Percentiles rank a stretch among this genome's conserved stretches.
Conservation (phyloP, 2,113 vertebrate species). For the Odontophorus gujanensis region DNA sequence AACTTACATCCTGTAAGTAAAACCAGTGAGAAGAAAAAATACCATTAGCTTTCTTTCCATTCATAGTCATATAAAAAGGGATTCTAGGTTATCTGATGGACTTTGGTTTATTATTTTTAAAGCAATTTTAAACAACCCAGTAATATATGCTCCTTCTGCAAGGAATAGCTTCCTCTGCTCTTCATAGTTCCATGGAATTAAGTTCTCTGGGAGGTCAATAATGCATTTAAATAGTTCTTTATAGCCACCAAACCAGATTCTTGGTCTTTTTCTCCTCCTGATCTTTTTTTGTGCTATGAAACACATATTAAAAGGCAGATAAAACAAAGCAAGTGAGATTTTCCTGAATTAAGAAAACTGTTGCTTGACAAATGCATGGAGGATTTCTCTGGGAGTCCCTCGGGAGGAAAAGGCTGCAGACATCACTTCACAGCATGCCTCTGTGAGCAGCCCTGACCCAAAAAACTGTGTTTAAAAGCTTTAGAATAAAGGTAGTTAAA, state of each 20-base stretch:
- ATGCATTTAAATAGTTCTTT: slow-evolving; percentile 13
- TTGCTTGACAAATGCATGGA: not conserved
- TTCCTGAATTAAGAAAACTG: not conserved
- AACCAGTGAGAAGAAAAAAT: not conserved
- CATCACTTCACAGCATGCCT: not conserved
- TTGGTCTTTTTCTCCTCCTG: not conserved
- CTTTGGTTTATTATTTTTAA: not conserved
- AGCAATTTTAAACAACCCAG: not conserved
- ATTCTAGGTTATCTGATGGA: not conserved
- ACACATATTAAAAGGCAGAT: not conserved
- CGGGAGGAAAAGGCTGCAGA: not conserved
- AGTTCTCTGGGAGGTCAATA: not conserved
- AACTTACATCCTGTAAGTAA: not conserved
- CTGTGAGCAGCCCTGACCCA: not conserved
- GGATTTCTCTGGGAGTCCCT: not conserved
- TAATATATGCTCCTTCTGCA: not conserved
- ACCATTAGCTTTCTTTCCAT: not conserved
- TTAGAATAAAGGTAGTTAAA: not conserved
- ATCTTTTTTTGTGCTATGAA: not conserved
- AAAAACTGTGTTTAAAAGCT: not conserved
- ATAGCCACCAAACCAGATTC: not conserved
- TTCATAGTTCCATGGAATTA: not conserved
- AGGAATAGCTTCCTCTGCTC: slow-evolving; percentile 1
- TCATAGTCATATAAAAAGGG: not conserved
- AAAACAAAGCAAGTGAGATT: not conserved